Evolutionary conservation across 2,113 vertebrate species (phyloP).

Genomic region (Euleptes europaea): DNA sequence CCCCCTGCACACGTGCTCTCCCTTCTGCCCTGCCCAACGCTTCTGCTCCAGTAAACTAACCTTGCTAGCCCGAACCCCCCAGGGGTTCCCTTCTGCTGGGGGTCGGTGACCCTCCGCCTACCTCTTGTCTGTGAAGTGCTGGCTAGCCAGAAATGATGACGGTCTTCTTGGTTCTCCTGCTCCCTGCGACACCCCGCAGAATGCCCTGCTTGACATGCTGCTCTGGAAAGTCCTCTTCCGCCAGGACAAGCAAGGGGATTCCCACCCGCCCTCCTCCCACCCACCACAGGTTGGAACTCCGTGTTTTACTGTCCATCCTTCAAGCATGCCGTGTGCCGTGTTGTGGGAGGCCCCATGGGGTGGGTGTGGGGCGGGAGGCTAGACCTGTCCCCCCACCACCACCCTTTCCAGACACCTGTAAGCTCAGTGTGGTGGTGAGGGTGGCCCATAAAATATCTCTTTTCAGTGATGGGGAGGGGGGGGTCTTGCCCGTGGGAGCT

Average conservation of each 20-base stretch:
- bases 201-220: constrained; percentile 96
- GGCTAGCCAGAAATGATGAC: constrained; percentile 71
- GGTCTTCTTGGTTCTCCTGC: constrained; percentile 87
- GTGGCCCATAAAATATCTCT: too few relatives aligned
- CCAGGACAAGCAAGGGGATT: constrained; percentile 94
- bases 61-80: not conserved
- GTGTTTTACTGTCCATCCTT: constrained; percentile 66
- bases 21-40: not conserved
- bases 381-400: not conserved
- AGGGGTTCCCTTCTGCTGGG: not conserved
- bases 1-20: too few relatives aligned
- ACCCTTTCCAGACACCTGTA: not conserved
- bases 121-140: constrained; percentile 60
- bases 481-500: too few relatives aligned
- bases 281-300: constrained; percentile 92
- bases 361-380: not conserved
- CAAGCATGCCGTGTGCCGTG: constrained; percentile 31
- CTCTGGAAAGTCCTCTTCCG: constrained; percentile 98
- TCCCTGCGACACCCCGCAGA: constrained; percentile 90
- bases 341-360: too few relatives aligned
- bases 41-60: constrained; percentile 15
- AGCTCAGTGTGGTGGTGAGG: not conserved
- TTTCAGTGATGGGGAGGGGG: too few relatives aligned
- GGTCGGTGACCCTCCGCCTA: constrained; percentile 20
- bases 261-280: constrained; percentile 77